Percentiles rank a stretch among this genome's conserved stretches.
Evolutionary conservation across 1,140 invertebrate species (phyloP).

Genomic region (Orchestia grillus): DNA sequence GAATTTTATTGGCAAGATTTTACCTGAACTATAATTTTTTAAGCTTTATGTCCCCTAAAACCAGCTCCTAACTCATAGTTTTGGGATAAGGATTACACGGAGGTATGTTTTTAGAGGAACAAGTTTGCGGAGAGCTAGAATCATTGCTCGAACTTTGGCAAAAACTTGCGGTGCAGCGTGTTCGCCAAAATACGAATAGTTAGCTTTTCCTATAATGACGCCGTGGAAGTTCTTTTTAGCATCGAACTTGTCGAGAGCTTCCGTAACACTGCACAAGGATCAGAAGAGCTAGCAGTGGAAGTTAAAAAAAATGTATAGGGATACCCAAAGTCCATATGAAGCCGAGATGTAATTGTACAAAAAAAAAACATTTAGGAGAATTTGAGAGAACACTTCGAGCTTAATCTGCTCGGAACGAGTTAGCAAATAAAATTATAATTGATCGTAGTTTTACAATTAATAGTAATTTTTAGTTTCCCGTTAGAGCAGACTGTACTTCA

Average conservation of each 20-base stretch:
- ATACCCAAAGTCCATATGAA: neutral
- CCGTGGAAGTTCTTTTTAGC: neutral
- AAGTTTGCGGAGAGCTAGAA: neutral
- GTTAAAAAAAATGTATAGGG: neutral
- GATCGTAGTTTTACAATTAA: neutral
- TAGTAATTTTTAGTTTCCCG: neutral
- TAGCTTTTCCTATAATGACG: neutral
- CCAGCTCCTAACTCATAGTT: neutral
- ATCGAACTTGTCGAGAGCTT: neutral
- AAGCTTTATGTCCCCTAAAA: neutral
- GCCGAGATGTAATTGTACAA: neutral
- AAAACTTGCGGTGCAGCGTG: neutral
- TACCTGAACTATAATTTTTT: neutral
- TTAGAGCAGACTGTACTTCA: neutral
- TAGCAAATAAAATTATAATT: neutral
- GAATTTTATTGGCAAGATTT: neutral
- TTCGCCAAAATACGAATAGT: neutral
- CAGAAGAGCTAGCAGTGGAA: neutral
- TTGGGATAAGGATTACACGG: neutral
- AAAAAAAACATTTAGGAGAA: too few species aligned
- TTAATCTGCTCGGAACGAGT: too few species aligned
- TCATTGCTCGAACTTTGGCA: neutral
- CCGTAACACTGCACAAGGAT: neutral
- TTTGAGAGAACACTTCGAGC: too few species aligned
- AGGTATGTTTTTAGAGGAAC: neutral